Evolutionary conservation across 2,888 invertebrate genomes (phyloP).

Genomic region (Melanophora roralis): DNA sequence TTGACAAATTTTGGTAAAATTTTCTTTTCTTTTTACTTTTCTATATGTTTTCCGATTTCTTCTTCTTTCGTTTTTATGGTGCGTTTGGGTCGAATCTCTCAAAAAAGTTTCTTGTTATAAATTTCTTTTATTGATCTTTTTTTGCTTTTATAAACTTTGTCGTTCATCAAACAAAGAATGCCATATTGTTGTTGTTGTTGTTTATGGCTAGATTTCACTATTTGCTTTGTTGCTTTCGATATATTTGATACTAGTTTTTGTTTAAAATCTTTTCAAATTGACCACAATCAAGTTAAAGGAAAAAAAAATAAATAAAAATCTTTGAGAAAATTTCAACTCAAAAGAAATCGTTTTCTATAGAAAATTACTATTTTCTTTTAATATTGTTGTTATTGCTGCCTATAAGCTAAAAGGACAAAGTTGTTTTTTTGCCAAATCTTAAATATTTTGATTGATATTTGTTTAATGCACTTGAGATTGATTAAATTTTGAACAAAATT

Average conservation of each 20-base stretch:
- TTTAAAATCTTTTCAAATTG: constrained; percentile 2
- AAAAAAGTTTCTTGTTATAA: not conserved
- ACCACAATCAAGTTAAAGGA: constrained; percentile 21
- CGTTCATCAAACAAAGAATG: not conserved
- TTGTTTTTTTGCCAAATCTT: constrained; percentile 12
- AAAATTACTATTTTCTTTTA: not conserved
- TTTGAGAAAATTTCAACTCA: not conserved
- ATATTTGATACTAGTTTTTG: not conserved
- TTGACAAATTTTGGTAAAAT: constrained; percentile 31
- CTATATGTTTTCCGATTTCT: no score
- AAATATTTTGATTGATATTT: constrained; percentile 35
- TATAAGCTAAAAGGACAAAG: constrained; percentile 5
- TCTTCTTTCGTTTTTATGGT: no score
- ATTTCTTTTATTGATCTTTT: not conserved
- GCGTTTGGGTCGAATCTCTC: not conserved
- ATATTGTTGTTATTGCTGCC: not conserved
- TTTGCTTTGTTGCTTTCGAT: not conserved
- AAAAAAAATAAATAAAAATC: not conserved
- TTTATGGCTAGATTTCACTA: not conserved
- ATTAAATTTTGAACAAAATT: constrained; percentile 31
- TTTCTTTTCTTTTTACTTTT: no score
- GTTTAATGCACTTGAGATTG: constrained; percentile 45
- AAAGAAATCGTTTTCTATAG: not conserved
- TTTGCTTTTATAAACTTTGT: not conserved
- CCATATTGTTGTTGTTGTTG: not conserved